phyloP scores from a whole-genome alignment of 2,888 invertebrate genomes.

The Phoenoteleia sp. region DNA sequence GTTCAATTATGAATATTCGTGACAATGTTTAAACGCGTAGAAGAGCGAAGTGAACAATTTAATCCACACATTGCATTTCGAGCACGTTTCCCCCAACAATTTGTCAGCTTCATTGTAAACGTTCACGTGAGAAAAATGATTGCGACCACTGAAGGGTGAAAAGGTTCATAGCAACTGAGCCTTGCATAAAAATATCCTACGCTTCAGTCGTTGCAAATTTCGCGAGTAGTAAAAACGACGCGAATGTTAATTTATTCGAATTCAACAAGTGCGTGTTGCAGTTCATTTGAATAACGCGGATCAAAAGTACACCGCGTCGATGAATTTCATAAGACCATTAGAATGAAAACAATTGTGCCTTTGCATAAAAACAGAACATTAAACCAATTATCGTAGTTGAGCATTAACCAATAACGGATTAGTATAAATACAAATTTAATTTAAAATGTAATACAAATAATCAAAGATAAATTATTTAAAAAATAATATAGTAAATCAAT shows the following conservation, averaged over 20 bases:
- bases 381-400: no score
- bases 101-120: constrained; percentile 57
- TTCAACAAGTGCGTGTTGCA: no score
- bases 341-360: background rate
- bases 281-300: no score
- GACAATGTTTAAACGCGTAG: constrained; percentile 38
- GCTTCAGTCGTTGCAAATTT: background rate
- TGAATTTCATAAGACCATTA: no score
- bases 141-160: constrained; percentile 50
- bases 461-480: no score
- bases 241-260: constrained; percentile 3
- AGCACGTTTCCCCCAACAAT: constrained; percentile 59
- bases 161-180: constrained; percentile 24
- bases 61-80: constrained; percentile 60
- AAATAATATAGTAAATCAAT: no score
- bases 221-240: background rate
- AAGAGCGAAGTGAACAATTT: constrained; percentile 42
- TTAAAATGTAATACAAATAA: no score
- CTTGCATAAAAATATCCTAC: constrained; percentile 1
- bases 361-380: no score
- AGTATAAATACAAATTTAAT: no score
- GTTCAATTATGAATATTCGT: constrained; percentile 27
- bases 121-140: constrained; percentile 66
- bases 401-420: no score
- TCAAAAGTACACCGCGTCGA: background rate